Percentiles rank a stretch among this genome's conserved stretches.
Evolutionary conservation across 2,797 vertebrate species (phyloP).

Genomic region (Catostomus latipinnis): DNA sequence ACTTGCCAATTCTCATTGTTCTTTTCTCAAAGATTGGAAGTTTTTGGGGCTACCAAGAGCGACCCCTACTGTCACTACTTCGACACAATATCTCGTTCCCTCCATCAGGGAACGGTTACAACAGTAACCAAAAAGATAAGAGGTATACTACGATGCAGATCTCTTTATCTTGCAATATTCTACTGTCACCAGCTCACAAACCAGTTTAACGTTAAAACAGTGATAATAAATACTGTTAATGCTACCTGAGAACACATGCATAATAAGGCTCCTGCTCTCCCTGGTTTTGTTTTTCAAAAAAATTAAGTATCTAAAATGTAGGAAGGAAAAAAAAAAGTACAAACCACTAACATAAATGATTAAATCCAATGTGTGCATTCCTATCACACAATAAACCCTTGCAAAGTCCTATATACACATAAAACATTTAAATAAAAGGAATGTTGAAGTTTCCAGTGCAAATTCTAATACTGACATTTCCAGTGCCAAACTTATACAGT

Average conservation of each 20-base stretch:
- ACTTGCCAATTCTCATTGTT: no score
- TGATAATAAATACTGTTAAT: constrained; percentile 17
- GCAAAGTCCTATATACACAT: constrained; percentile 26
- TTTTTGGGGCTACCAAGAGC: no score
- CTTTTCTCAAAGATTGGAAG: no score
- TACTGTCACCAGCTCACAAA: constrained; percentile 23
- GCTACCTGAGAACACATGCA: constrained; percentile 55
- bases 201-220: constrained; percentile 34
- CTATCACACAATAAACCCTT: constrained; percentile 27
- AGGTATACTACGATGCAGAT: constrained; percentile 25
- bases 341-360: constrained; percentile 19
- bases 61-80: no score
- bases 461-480: constrained; percentile 26
- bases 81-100: no score
- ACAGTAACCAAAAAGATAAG: background rate
- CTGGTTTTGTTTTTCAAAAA: background rate
- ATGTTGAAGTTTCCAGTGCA: constrained; percentile 51
- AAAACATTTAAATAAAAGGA: background rate
- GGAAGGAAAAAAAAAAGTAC: background rate
- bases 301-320: background rate
- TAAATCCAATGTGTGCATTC: constrained; percentile 12
- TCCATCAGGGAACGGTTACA: no score
- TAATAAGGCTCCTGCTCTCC: constrained; percentile 3
- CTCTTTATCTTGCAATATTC: constrained; percentile 25
- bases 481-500: constrained; percentile 39